A percentile compares a stretch with the other conserved stretches of the same genome.
These are phyloP conservation scores for Asobara japonica DNA, from an alignment of 1,140 invertebrate genomes.

Conservation along the genomic window DNA sequence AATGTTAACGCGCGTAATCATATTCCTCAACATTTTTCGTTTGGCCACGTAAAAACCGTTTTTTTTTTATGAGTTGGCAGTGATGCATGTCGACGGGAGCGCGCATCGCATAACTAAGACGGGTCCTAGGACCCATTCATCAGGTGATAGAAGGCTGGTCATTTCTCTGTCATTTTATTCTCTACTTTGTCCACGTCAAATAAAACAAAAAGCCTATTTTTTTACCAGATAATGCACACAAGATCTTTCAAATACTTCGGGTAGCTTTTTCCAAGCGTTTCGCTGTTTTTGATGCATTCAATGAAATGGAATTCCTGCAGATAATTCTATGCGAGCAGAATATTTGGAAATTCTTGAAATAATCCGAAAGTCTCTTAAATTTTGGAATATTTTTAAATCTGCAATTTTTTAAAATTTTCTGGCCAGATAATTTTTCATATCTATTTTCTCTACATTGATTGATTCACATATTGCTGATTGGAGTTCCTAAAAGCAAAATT, in stretches of 20 bases:
- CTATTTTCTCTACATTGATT: too few relatives aligned
- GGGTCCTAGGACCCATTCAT: constrained; percentile 55
- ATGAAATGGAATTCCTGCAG: too few relatives aligned
- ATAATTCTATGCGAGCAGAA: too few relatives aligned
- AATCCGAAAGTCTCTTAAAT: too few relatives aligned
- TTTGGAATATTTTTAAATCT: too few relatives aligned
- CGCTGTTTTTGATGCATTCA: too few relatives aligned
- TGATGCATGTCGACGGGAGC: constrained; percentile 55
- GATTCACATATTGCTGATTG: too few relatives aligned
- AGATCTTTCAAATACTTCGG: background rate
- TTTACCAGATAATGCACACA: background rate
- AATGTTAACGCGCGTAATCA: constrained; percentile 58
- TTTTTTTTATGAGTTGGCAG: constrained; percentile 48
- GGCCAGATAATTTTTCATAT: too few relatives aligned
- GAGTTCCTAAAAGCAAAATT: too few relatives aligned
- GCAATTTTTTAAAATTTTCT: too few relatives aligned
- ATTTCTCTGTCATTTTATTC: constrained; percentile 2
- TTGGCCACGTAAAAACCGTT: constrained; percentile 51
- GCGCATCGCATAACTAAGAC: constrained; percentile 56
- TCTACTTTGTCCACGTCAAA: constrained; percentile 1
- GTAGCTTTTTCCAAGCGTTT: too few relatives aligned
- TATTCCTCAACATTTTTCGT: constrained; percentile 52
- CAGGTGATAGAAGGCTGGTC: constrained; percentile 35
- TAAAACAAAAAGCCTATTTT: background rate
- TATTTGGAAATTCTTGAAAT: too few relatives aligned